Evolutionary conservation across 2,113 vertebrate species (phyloP), one percentile per base, ranked within the genome.

Genomic region (Oncorhynchus tshawytscha): DNA sequence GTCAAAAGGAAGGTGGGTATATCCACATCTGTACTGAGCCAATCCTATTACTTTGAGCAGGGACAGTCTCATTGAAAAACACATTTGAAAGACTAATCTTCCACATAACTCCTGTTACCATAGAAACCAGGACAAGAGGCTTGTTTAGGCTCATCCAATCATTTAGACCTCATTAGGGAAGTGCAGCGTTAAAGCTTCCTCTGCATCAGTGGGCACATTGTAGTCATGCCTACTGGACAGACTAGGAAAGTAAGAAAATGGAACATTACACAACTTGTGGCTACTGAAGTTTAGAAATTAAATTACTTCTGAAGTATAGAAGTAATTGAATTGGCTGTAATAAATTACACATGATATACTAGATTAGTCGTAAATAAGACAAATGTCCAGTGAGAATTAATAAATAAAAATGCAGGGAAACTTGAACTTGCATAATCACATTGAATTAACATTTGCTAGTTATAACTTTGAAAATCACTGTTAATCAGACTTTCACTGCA

Each of bases 151-250:
- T 79, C 59, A 66, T 68, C 84, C 81, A 87, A 86, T 88, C 77
- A 81, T 29, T 79, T 1, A 62, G 75, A 76, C 69, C 76, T 76
- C 15, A 39, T 83, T 69, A 18, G 59, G 67, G 69, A 80, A 57
- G 71, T 76, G 62, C 85, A 83, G 71, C 79, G 76, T 49, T 82
- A 76, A 78, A 81, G 71, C 48, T 29, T 73, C 71, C 54, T 86
- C 31, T 71, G 68, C 65, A 73, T 68, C 73, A 54, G 51, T 83
- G 20, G 83, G 75, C 60, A 76, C 82, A 83, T 85, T 91, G 89
- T 90, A 81, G 82, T 75, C 81, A 86, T 79, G 84, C 80, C 81
- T 71, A 80, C 12, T 66, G 54, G 70, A 87, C 9, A 45, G 54
- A 78, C 27, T 88, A 20, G 6, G 75, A 78, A 62, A 81, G 9